Percentiles rank a stretch among this genome's conserved stretches.
These are phyloP conservation scores for Netelia virgata DNA, from an alignment of 2,888 invertebrate genomes.

Conservation along the genomic window DNA sequence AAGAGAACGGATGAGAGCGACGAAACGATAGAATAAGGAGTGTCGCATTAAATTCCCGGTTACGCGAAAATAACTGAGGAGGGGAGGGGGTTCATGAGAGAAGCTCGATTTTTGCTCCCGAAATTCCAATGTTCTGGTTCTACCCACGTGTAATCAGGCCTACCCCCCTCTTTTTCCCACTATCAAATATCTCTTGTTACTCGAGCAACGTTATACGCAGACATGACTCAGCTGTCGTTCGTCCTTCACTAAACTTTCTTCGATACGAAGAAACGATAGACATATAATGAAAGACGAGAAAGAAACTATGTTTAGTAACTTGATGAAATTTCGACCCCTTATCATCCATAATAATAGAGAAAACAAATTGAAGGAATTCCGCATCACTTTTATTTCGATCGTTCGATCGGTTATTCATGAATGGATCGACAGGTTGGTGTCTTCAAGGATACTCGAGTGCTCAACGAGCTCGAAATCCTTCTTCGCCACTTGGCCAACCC, in stretches of 20 bases:
- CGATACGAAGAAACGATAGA: neutral
- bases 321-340: no score
- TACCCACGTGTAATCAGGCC: neutral
- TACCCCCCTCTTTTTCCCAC: neutral
- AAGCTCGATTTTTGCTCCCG: slow-evolving; percentile 35
- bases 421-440: no score
- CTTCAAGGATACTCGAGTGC: no score
- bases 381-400: no score
- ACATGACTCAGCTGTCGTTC: neutral
- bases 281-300: neutral
- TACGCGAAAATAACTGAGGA: slow-evolving; percentile 45
- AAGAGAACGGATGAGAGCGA: neutral
- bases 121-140: slow-evolving; percentile 45
- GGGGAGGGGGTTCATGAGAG: slow-evolving; percentile 11
- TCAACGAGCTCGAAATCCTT: no score
- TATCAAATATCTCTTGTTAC: neutral
- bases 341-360: no score
- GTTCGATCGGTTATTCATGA: no score
- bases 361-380: no score
- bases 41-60: slow-evolving; percentile 60
- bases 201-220: slow-evolving; percentile 16
- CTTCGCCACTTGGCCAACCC: no score
- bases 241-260: slow-evolving; percentile 4
- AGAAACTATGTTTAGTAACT: no score
- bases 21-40: slow-evolving; percentile 6